These are phyloP conservation scores for Drosophila persimilis DNA, from an alignment of 1,140 invertebrate species.

Conservation along the genomic window DNA sequence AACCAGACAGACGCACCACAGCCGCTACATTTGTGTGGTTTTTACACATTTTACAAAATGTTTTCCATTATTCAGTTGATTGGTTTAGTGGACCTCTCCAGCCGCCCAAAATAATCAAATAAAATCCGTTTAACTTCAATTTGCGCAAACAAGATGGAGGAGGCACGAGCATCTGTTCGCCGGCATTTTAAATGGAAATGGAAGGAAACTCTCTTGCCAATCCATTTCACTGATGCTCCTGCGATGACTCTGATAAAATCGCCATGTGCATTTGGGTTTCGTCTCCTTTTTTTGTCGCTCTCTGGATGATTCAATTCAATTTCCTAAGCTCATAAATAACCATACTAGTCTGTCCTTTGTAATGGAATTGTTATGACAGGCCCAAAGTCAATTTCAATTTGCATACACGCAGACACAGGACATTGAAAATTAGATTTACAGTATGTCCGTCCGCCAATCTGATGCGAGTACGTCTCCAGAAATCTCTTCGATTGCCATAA, in stretches of 20 bases:
- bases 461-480: conserved; percentile 48
- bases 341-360: conserved; percentile 54
- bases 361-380: conserved; percentile 76
- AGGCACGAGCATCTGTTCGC: not conserved
- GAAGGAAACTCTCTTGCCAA: conserved; percentile 38
- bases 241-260: conserved; percentile 23
- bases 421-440: conserved; percentile 64
- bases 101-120: conserved; percentile 6
- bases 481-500: conserved; percentile 51
- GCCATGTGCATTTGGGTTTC: conserved; percentile 22
- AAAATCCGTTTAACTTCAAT: conserved; percentile 27
- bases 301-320: conserved; percentile 63
- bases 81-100: conserved; percentile 29
- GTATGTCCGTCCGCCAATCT: conserved; percentile 52
- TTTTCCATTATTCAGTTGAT: conserved; percentile 37
- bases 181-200: not conserved
- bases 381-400: conserved; percentile 43
- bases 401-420: conserved; percentile 28
- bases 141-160: conserved; percentile 1
- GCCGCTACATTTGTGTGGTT: conserved; percentile 60
- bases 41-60: conserved; percentile 42
- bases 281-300: conserved; percentile 38
- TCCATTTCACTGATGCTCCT: conserved; percentile 16
- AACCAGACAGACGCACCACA: conserved; percentile 30
- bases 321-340: conserved; percentile 68